Evolutionary conservation across 2,797 vertebrate species (phyloP), one percentile per base, ranked within the genome.

Genomic region (Melanotaenia boesemani): DNA sequence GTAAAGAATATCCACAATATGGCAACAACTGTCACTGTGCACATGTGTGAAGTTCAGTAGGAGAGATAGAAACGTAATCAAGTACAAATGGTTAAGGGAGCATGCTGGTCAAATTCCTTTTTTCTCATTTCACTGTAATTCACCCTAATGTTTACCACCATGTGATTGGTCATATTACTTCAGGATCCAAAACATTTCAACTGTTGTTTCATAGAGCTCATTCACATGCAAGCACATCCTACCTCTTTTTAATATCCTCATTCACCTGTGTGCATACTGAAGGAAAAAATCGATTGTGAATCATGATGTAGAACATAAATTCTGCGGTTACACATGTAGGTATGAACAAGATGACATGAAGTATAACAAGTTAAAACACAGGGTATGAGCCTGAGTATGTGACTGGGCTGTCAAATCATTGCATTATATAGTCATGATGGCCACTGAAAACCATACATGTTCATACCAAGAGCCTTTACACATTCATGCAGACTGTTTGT

Each of bases 131-230:
- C 57, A 34, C 4, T 36, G 20, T 59, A 37, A 57, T 24, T 2
- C 48, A 2, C 11, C 26, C 2, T 16, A 22, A 5, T 28, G 12
- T 66, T 56, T 34, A 34, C 41, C 63, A 28, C 3, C 13, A 3
- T 59, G 34, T 60, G 67, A 72, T 63, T 10, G 77, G 44, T 73
- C 55, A 62, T 58, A 86, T 59, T 76, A 85, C 91, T 93, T 95
- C 94, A 94, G 81, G 94, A 92, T 95, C 91, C 95, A 96, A 93
- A 93, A 94, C 77, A 93, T 87, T 48, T 89, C 81, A 91, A 83
- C 75, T n/a, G 50, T 63, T 76, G 41, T n/a, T 60, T 68, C 26
- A 30, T 18, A 44, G 62, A 67, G 57, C 66, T 62, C 26, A 7
- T 8, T 20, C 44, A 48, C 16, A 48, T 67, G 39, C 57, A 20